Percentiles rank a stretch among this genome's conserved stretches.
Evolutionary conservation across 1,140 invertebrate species (phyloP).

Genomic region (Drosophila bocqueti): DNA sequence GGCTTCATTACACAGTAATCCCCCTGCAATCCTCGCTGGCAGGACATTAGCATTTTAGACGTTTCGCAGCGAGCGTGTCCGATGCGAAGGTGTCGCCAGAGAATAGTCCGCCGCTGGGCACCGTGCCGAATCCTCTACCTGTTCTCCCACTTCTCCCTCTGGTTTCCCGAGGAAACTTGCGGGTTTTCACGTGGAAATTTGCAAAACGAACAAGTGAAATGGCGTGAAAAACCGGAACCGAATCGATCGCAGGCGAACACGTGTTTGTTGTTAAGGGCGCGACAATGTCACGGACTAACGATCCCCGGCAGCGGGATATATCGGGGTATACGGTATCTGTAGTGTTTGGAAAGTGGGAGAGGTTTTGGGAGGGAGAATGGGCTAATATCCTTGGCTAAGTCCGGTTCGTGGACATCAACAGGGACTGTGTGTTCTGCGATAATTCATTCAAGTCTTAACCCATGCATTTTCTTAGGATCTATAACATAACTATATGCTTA

Average conservation of each 20-base stretch:
- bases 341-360: background rate
- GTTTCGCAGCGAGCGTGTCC: slow-evolving; percentile 42
- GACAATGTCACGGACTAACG: slow-evolving; percentile 60
- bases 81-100: slow-evolving; percentile 46
- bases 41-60: slow-evolving; percentile 39
- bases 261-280: slow-evolving; percentile 61
- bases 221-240: slow-evolving; percentile 55
- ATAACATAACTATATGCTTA: too few relatives aligned
- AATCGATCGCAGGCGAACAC: slow-evolving; percentile 14
- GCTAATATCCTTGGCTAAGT: background rate
- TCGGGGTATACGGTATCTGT: background rate
- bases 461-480: background rate
- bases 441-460: background rate
- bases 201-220: slow-evolving; percentile 46
- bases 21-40: background rate
- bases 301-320: slow-evolving; percentile 18
- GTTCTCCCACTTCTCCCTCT: slow-evolving; percentile 3
- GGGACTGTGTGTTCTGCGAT: background rate
- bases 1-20: slow-evolving; percentile 16
- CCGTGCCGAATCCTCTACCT: slow-evolving; percentile 59
- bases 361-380: background rate
- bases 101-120: slow-evolving; percentile 22
- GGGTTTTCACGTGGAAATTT: slow-evolving; percentile 48
- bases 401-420: background rate
- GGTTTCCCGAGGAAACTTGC: slow-evolving; percentile 28